Evolutionary conservation across 2,888 invertebrate species (phyloP).

Genomic region (Lottia gigantea): DNA sequence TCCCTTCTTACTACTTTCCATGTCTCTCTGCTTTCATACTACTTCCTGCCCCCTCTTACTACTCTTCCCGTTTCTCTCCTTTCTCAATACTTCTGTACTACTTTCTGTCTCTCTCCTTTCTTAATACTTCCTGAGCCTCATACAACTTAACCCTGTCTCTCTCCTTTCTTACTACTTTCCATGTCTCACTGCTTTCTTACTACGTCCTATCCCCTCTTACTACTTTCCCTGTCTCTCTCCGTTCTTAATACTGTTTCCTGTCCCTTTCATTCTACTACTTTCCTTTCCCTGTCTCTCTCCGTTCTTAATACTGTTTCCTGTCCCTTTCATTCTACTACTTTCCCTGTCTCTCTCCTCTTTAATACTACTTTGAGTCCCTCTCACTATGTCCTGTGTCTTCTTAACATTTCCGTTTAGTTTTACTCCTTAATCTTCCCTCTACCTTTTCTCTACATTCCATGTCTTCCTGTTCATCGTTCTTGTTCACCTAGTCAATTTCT

Average conservation of each 20-base stretch:
- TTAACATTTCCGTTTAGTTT: too few species aligned
- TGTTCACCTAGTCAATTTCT: too few species aligned
- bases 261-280: neutral
- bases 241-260: neutral
- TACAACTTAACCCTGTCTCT: neutral
- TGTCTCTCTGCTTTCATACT: too few species aligned
- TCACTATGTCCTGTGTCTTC: neutral
- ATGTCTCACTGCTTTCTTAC: neutral
- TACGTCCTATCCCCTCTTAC: neutral
- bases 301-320: neutral
- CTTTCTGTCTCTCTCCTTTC: too few species aligned
- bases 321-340: neutral
- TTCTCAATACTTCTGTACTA: too few species aligned
- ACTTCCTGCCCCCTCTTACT: too few species aligned
- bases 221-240: neutral
- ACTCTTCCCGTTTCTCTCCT: too few species aligned
- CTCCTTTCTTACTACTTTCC: neutral
- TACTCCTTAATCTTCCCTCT: too few species aligned
- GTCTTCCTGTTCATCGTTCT: too few species aligned
- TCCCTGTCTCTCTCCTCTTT: neutral
- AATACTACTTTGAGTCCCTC: neutral
- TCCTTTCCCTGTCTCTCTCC: neutral
- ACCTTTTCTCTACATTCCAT: too few species aligned
- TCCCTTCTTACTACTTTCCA: too few species aligned
- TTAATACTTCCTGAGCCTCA: too few species aligned